These are phyloP conservation scores for Drosophila insularis DNA, from an alignment of 1,140 invertebrate species.

Conservation along the genomic window DNA sequence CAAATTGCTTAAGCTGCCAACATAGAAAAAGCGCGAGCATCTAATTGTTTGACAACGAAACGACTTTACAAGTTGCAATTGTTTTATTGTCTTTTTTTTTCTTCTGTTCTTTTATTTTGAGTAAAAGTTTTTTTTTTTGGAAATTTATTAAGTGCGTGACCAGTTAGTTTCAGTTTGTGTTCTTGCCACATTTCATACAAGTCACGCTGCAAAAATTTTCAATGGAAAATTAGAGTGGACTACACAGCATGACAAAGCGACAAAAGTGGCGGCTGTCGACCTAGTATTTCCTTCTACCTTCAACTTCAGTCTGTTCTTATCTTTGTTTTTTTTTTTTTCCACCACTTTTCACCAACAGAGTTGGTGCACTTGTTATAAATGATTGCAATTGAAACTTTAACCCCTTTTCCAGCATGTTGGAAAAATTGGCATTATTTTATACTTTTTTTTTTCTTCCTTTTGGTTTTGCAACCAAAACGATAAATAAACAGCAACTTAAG, in stretches of 20 bases:
- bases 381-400: conserved; percentile 74
- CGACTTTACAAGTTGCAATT: conserved; percentile 68
- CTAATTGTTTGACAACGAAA: conserved; percentile 63
- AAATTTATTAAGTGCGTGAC: conserved; percentile 31
- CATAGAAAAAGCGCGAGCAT: conserved; percentile 22
- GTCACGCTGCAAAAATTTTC: conserved; percentile 51
- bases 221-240: conserved; percentile 35
- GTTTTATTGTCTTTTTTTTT: conserved; percentile 27
- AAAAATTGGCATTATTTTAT: conserved; percentile 68
- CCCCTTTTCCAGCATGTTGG: conserved; percentile 47
- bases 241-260: neutral
- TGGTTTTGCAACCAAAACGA: conserved; percentile 30
- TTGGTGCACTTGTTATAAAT: conserved; percentile 42
- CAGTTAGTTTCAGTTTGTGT: conserved; percentile 19
- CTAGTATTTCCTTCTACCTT: neutral
- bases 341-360: neutral
- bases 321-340: neutral
- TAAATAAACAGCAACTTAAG: conserved; percentile 67
- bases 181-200: conserved; percentile 41
- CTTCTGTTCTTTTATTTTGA: conserved; percentile 13
- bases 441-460: conserved; percentile 19
- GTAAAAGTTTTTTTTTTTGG: conserved; percentile 38
- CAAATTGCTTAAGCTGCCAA: conserved; percentile 64
- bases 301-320: neutral
- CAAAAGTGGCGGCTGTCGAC: neutral